A percentile compares a stretch with the other conserved stretches of the same genome.
These are phyloP conservation scores for Bolinopsis microptera DNA, from an alignment of 37 sponge, comb jelly and placozoan species.

Conservation along the genomic window DNA sequence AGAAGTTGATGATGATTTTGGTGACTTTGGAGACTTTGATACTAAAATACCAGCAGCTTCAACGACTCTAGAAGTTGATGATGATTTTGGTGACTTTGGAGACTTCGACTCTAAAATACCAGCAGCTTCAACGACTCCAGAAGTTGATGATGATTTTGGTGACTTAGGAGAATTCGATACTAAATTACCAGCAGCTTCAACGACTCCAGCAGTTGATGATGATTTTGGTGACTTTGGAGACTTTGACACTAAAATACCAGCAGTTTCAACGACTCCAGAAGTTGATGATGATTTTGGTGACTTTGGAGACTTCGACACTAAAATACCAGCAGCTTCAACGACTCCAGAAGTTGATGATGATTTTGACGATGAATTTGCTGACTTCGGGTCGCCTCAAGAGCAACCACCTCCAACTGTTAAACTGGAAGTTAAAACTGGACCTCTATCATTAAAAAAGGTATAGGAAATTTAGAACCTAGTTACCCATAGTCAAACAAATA, in stretches of 20 bases:
- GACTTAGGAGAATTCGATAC: neutral
- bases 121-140: no score
- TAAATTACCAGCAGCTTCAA: neutral
- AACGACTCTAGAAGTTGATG: neutral
- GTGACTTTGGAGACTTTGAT: conserved; percentile 22
- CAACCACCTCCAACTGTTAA: no score
- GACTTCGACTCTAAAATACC: neutral
- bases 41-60: neutral
- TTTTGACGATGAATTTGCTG: conserved; percentile 17
- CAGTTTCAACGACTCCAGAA: neutral
- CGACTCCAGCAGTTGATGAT: neutral
- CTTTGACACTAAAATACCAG: neutral
- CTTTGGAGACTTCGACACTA: neutral
- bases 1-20: neutral
- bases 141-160: neutral
- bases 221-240: conserved; percentile 1
- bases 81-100: neutral
- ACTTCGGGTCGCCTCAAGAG: conserved; percentile 30
- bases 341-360: neutral
- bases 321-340: neutral
- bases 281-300: conserved; percentile 11
- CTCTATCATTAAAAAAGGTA: no score
- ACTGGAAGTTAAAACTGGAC: no score
- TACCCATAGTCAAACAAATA: no score
- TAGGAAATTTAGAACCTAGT: no score